Conservation (phyloP, 2,888 invertebrate species). For the Athetis lepigone region DNA sequence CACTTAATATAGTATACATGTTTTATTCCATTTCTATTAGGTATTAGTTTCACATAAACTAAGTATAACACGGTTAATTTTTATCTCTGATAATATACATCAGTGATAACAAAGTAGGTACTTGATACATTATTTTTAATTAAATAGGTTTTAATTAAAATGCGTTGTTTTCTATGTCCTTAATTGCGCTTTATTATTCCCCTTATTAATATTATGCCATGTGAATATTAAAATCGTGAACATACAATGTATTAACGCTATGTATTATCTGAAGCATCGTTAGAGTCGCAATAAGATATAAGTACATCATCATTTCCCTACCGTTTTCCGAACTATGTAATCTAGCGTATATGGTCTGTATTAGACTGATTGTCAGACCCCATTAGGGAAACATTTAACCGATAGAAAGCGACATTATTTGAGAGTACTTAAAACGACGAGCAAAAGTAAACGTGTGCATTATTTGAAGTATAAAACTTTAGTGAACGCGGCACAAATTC, state of each 20-base stretch:
- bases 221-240: slow-evolving; percentile 5
- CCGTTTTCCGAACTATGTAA: no score
- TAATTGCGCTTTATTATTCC: background rate
- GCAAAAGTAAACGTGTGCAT: no score
- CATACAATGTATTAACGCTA: slow-evolving; percentile 8
- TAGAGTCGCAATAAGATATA: no score
- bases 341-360: no score
- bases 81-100: background rate
- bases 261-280: background rate
- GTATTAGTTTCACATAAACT: background rate
- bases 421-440: no score
- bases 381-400: no score
- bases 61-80: slow-evolving; percentile 5
- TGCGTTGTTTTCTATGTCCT: background rate
- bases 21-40: no score
- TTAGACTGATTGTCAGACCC: no score
- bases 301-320: no score
- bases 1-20: no score
- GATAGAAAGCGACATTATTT: no score
- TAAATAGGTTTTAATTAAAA: slow-evolving; percentile 15
- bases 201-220: background rate
- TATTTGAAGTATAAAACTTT: background rate
- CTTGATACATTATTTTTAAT: slow-evolving; percentile 3
- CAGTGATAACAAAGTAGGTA: slow-evolving; percentile 12
- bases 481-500: background rate